Percentiles rank a stretch among this genome's conserved stretches.
Conservation (phyloP, 2,888 invertebrate genomes). For the Allygus modestus region DNA sequence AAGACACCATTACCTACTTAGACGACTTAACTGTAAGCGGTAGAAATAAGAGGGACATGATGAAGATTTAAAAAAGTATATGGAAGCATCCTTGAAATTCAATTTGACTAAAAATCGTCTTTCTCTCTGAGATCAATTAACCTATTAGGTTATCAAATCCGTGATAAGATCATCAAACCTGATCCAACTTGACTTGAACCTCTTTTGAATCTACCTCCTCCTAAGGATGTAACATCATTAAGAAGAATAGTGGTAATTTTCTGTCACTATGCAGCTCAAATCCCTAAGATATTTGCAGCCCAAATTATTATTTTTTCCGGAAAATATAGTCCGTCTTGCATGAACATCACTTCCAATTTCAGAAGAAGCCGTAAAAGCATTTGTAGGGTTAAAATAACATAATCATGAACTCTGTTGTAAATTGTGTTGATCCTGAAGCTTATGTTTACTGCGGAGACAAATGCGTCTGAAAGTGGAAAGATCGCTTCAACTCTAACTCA, state of each 20-base stretch:
- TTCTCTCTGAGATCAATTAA: conserved; percentile 22
- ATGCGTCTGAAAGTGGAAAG: not conserved
- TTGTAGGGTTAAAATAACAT: conserved; percentile 4
- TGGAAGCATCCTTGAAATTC: conserved; percentile 58
- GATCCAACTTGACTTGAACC: not conserved
- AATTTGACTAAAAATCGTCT: conserved; percentile 57
- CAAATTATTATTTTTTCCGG: not conserved
- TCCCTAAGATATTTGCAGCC: too few species aligned
- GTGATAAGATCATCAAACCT: not conserved
- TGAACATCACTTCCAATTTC: not conserved
- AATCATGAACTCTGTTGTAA: not conserved
- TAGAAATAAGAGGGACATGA: not conserved
- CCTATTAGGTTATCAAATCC: conserved; percentile 10
- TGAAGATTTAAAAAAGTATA: conserved; percentile 23
- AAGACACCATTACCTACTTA: conserved; percentile 37
- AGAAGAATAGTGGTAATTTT: conserved; percentile 1
- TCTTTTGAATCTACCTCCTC: not conserved
- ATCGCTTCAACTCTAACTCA: not conserved
- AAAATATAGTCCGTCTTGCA: not conserved
- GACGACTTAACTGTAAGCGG: conserved; percentile 62
- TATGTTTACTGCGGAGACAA: not conserved
- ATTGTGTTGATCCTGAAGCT: not conserved
- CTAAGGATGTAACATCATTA: not conserved
- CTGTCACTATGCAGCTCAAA: not conserved
- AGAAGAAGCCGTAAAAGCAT: not conserved